phyloP scores from a whole-genome alignment of 2,888 invertebrate species.

The Hydriomena furcata region DNA sequence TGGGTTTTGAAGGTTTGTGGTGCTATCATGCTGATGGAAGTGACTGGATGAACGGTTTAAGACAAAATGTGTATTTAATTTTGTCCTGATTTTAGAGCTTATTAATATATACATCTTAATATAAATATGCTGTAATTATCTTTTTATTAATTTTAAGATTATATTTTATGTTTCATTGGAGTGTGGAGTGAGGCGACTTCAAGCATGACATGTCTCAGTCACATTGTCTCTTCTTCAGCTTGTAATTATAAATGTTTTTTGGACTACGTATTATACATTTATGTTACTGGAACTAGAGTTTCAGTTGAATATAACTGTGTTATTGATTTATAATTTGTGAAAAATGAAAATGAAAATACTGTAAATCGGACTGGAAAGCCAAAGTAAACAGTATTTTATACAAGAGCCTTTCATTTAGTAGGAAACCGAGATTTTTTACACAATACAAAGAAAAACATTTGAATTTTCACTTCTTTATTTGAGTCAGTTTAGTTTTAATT shows the following conservation, averaged over 20 bases:
- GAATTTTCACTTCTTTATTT: slow-evolving; percentile 42
- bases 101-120: slow-evolving; percentile 75
- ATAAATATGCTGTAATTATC: slow-evolving; percentile 79
- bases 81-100: slow-evolving; percentile 82
- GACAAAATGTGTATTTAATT: slow-evolving; percentile 74
- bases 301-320: slow-evolving; percentile 74
- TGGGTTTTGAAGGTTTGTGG: slow-evolving; percentile 66
- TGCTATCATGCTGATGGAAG: slow-evolving; percentile 72
- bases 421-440: background rate
- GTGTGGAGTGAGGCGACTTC: slow-evolving; percentile 44
- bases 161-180: slow-evolving; percentile 53
- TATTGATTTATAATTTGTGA: slow-evolving; percentile 74
- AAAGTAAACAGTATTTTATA: slow-evolving; percentile 84
- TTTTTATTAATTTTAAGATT: slow-evolving; percentile 75
- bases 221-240: slow-evolving; percentile 56
- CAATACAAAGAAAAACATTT: background rate
- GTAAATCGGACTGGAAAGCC: slow-evolving; percentile 82
- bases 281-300: slow-evolving; percentile 67
- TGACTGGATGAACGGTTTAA: slow-evolving; percentile 63
- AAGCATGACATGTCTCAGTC: slow-evolving; percentile 35
- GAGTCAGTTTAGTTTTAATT: slow-evolving; percentile 85
- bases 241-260: slow-evolving; percentile 52
- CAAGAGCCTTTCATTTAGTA: slow-evolving; percentile 46
- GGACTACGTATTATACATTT: slow-evolving; percentile 65
- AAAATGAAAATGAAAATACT: slow-evolving; percentile 71